phyloP scores from a whole-genome alignment of 2,113 vertebrate genomes.

The Empidonax alnorum region DNA sequence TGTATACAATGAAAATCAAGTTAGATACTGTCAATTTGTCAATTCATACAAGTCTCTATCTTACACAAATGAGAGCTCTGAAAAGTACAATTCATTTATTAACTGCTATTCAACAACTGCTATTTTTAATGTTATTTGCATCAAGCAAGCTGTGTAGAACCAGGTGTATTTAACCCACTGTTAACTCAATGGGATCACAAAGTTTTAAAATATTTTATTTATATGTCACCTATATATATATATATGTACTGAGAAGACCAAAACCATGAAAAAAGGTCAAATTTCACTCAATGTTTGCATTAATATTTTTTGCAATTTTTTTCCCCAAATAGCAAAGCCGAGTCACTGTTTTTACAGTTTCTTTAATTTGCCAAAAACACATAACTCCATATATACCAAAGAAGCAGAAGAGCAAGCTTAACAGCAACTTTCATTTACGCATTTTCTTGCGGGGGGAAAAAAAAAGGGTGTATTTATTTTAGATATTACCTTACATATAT shows the following conservation, averaged over 20 bases:
- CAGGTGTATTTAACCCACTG: conserved; percentile 42
- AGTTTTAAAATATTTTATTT: conserved; percentile 45
- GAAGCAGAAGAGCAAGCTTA: conserved; percentile 65
- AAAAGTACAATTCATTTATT: conserved; percentile 52
- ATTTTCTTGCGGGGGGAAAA: not conserved
- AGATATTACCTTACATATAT: not conserved
- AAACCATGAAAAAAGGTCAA: conserved; percentile 57
- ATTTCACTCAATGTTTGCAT: conserved; percentile 27
- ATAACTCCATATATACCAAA: conserved; percentile 34
- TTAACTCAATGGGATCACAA: conserved; percentile 22
- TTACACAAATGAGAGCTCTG: conserved; percentile 43
- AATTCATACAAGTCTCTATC: conserved; percentile 46
- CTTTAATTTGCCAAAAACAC: conserved; percentile 36
- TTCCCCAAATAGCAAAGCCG: conserved; percentile 41
- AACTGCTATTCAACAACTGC: conserved; percentile 22
- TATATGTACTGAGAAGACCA: conserved; percentile 34
- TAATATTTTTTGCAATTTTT: conserved; percentile 32
- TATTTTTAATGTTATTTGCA: conserved; percentile 57
- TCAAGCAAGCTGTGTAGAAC: conserved; percentile 60
- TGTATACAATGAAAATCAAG: conserved; percentile 73
- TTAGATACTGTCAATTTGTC: conserved; percentile 64
- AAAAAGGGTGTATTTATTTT: not conserved
- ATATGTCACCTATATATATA: conserved; percentile 45
- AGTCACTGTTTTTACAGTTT: conserved; percentile 52
- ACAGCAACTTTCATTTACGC: conserved; percentile 44